phyloP scores from a whole-genome alignment of 2,888 invertebrate genomes.

The Nysson spinosus region DNA sequence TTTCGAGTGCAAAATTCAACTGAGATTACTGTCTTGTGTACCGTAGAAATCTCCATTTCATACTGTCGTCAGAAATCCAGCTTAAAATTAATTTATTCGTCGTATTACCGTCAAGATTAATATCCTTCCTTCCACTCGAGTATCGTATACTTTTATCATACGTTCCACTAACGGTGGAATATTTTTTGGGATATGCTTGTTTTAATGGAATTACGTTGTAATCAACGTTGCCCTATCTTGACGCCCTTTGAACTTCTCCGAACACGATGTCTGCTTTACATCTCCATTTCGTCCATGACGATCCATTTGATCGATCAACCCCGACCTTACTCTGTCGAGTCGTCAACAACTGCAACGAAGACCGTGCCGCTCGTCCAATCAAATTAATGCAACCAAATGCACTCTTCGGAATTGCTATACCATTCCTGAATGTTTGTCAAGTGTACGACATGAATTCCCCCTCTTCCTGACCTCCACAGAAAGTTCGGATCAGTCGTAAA shows the following conservation, averaged over 20 bases:
- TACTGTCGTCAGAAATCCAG: not conserved
- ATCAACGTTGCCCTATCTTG: no score
- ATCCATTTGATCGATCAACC: constrained; percentile 41
- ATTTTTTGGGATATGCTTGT: no score
- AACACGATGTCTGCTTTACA: not conserved
- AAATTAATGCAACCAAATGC: constrained; percentile 60
- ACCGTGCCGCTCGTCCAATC: constrained; percentile 20
- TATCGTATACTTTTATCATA: no score
- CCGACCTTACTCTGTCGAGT: not conserved
- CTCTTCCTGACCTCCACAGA: constrained; percentile 29
- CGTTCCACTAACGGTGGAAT: no score
- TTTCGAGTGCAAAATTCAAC: constrained; percentile 17
- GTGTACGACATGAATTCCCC: constrained; percentile 59
- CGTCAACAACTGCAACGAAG: constrained; percentile 10
- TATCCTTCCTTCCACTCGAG: no score
- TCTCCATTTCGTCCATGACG: constrained; percentile 8
- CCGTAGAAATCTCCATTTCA: not conserved
- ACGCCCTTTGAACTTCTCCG: constrained; percentile 19
- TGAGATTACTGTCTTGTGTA: not conserved
- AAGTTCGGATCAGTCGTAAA: constrained; percentile 35
- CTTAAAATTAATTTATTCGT: not conserved
- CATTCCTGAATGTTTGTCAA: constrained; percentile 73
- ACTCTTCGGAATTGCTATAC: constrained; percentile 74
- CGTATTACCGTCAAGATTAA: no score
- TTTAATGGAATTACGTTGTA: no score